Conservation (phyloP, 2,797 vertebrate species). For the Pangasius sanitwongsei region DNA sequence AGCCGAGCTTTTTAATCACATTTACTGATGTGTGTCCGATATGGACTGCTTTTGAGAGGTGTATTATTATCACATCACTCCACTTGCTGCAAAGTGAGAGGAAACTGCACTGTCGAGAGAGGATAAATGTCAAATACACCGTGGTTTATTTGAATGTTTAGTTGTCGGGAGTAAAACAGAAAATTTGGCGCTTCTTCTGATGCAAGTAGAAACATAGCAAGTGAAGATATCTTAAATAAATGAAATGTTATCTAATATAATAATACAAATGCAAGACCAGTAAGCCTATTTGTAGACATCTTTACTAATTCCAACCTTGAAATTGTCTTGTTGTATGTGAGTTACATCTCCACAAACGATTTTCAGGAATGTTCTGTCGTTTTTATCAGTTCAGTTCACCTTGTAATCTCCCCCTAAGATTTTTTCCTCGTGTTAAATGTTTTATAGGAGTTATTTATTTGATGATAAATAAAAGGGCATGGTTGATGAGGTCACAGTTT, state of each 20-base stretch:
- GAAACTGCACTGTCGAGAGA: slow-evolving; percentile 43
- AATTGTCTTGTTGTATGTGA: too few relatives aligned
- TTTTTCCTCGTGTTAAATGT: too few relatives aligned
- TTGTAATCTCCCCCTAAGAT: too few relatives aligned
- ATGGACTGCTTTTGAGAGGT: slow-evolving; percentile 56
- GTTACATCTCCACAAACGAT: too few relatives aligned
- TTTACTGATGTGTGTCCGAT: slow-evolving; percentile 52
- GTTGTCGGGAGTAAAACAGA: not conserved
- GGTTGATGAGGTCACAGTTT: too few relatives aligned
- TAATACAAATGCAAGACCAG: not conserved
- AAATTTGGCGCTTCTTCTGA: not conserved
- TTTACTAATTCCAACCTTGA: not conserved
- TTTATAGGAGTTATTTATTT: too few relatives aligned
- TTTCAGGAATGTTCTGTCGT: too few relatives aligned
- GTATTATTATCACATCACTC: slow-evolving; percentile 29
- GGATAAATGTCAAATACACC: slow-evolving; percentile 14
- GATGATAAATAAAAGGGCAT: too few relatives aligned
- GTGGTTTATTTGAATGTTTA: not conserved
- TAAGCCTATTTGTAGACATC: not conserved
- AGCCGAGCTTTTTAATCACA: slow-evolving; percentile 61
- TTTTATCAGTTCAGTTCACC: too few relatives aligned
- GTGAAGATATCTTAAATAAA: not conserved
- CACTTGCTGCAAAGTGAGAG: slow-evolving; percentile 37
- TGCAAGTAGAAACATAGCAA: not conserved
- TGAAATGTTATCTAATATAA: not conserved